Percentiles rank a stretch among this genome's conserved stretches.
Evolutionary conservation across 2,888 invertebrate genomes (phyloP).

Genomic region (Griposia aprilina): DNA sequence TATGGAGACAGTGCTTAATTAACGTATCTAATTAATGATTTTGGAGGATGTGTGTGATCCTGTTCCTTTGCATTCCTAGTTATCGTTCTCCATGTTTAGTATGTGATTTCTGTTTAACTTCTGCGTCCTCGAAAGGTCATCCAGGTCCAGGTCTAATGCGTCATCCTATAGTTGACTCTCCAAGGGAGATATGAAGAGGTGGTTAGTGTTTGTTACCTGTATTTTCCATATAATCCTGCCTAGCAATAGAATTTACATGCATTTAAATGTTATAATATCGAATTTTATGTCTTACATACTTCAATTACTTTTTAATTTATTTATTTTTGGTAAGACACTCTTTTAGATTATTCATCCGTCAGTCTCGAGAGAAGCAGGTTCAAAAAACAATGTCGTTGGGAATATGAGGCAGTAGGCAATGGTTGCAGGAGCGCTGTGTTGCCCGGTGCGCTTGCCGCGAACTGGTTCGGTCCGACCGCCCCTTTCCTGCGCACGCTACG

Average conservation of each 20-base stretch:
- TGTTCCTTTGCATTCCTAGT: background rate
- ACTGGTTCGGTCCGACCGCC: slow-evolving; percentile 88
- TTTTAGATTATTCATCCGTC: background rate
- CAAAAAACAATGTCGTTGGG: slow-evolving; percentile 33
- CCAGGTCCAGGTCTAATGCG: no score
- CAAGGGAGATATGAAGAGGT: background rate
- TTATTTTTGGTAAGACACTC: background rate
- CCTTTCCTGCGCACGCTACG: slow-evolving; percentile 82
- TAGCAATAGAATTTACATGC: background rate
- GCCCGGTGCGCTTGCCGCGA: slow-evolving; percentile 69
- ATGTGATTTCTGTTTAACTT: background rate
- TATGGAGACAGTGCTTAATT: slow-evolving; percentile 47
- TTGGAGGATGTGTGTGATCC: slow-evolving; percentile 28
- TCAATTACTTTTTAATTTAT: no score
- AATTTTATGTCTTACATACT: no score
- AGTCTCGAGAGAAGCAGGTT: background rate
- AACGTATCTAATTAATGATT: slow-evolving; percentile 53
- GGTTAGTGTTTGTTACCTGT: background rate
- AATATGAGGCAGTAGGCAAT: slow-evolving; percentile 80
- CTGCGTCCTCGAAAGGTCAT: background rate
- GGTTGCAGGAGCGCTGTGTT: slow-evolving; percentile 65
- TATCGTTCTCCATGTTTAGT: background rate
- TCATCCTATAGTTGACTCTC: background rate
- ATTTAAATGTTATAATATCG: background rate
- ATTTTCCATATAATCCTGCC: background rate